Conservation (phyloP, 1,140 invertebrate species). For the Sarcophaga peregrina region DNA sequence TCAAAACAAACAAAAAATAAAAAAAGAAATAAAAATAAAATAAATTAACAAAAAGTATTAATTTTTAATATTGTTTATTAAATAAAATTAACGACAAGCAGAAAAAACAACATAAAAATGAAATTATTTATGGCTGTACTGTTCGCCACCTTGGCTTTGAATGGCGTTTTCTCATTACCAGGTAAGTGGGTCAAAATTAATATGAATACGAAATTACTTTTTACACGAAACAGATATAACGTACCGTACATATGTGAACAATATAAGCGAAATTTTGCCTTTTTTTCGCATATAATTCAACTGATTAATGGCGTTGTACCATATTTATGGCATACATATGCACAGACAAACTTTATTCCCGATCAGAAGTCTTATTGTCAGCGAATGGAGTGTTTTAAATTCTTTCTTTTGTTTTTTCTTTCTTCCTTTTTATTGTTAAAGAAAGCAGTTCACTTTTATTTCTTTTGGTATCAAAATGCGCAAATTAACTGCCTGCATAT, state of each 20-base stretch:
- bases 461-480: too few species aligned
- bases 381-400: too few species aligned
- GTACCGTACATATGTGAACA: too few species aligned
- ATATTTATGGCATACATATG: not conserved
- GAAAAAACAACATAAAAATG: constrained; percentile 50
- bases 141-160: constrained; percentile 53
- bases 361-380: too few species aligned
- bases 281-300: not conserved
- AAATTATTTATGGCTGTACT: constrained; percentile 54
- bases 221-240: not conserved
- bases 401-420: too few species aligned
- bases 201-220: not conserved
- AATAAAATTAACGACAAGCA: not conserved
- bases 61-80: not conserved
- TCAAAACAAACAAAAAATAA: not conserved
- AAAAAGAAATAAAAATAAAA: constrained; percentile 16
- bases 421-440: too few species aligned
- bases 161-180: constrained; percentile 55
- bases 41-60: not conserved
- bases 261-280: not conserved
- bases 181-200: constrained; percentile 52
- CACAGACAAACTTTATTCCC: too few species aligned
- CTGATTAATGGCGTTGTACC: not conserved
- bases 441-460: too few species aligned
- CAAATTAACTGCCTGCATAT: too few species aligned